Evolutionary conservation across 2,888 invertebrate genomes (phyloP).

Genomic region (Eupithecia exiguata): DNA sequence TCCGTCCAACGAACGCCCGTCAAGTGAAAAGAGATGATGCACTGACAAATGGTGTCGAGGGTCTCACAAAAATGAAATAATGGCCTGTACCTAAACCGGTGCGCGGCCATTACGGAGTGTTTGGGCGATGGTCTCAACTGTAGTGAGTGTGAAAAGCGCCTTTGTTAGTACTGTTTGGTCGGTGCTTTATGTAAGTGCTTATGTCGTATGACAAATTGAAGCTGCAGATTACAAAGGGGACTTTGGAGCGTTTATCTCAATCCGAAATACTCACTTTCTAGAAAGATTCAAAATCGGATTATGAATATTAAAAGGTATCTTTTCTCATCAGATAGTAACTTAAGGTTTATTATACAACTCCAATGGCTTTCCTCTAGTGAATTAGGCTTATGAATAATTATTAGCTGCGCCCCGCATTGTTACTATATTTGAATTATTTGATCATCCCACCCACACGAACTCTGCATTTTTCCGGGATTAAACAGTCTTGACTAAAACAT

Average conservation of each 20-base stretch:
- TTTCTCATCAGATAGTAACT: too few species aligned
- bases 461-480: too few species aligned
- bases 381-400: too few species aligned
- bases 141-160: conserved; percentile 79
- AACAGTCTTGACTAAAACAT: too few species aligned
- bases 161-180: conserved; percentile 81
- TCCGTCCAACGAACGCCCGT: conserved; percentile 73
- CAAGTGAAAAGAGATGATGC: conserved; percentile 81
- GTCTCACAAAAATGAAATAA: conserved; percentile 82
- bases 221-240: conserved; percentile 67
- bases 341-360: too few species aligned
- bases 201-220: conserved; percentile 79
- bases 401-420: too few species aligned
- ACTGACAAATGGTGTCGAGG: conserved; percentile 81
- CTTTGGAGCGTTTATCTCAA: conserved; percentile 58
- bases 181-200: conserved; percentile 80
- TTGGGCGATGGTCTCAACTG: conserved; percentile 82
- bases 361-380: too few species aligned
- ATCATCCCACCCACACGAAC: too few species aligned
- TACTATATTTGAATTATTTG: too few species aligned
- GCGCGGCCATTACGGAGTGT: conserved; percentile 80
- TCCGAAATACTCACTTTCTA: conserved; percentile 50
- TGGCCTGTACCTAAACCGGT: conserved; percentile 79
- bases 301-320: background rate
- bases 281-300: conserved; percentile 10